Conservation (phyloP, 1,140 invertebrate genomes). For the Oppia nitens region DNA sequence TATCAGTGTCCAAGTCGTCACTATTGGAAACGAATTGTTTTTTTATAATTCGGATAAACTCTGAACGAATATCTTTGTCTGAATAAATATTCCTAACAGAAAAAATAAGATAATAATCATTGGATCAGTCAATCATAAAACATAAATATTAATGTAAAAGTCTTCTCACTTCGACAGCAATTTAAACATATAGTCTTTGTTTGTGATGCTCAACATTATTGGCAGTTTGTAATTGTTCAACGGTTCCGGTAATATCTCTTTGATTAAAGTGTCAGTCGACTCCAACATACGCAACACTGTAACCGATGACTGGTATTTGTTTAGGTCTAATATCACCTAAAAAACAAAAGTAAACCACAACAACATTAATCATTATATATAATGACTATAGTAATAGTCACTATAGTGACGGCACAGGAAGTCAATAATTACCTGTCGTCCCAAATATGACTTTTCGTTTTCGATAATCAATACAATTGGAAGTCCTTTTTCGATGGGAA, state of each 20-base stretch:
- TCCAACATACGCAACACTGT: constrained; percentile 2
- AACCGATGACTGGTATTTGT: not conserved
- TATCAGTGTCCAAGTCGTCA: not conserved
- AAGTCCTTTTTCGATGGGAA: not conserved
- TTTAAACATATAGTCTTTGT: not conserved
- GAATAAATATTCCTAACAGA: not conserved
- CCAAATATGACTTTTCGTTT: constrained; percentile 8
- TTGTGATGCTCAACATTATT: not conserved
- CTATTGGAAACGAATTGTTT: constrained; percentile 1
- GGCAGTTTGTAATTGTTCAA: not conserved
- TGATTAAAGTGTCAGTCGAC: not conserved
- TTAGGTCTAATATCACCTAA: not conserved
- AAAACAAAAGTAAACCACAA: not conserved
- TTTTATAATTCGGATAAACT: not conserved
- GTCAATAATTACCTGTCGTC: not conserved
- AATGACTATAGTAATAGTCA: not conserved
- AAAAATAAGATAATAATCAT: not conserved
- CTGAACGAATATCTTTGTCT: not conserved
- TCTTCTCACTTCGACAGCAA: constrained; percentile 1
- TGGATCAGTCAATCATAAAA: not conserved
- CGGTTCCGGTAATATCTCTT: not conserved
- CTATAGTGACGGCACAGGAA: too few species aligned
- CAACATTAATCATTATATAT: constrained; percentile 7
- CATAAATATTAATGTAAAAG: not conserved
- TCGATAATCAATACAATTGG: constrained; percentile 4